Evolutionary conservation across 2,888 invertebrate genomes (phyloP), one percentile per base, ranked within the genome.

Genomic region (Nomada ferruginata): DNA sequence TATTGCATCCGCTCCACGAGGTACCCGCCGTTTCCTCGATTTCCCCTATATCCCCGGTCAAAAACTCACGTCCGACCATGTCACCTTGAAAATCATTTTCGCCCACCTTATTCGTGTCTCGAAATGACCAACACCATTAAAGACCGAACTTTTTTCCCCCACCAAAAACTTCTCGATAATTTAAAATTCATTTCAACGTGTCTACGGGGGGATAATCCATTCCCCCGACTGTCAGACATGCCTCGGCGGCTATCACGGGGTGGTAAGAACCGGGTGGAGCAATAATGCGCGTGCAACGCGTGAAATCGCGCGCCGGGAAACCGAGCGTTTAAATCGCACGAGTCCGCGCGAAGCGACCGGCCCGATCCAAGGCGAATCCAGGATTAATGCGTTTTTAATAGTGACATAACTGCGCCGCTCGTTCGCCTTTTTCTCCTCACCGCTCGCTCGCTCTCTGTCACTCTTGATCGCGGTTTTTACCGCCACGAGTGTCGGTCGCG

Each of bases 361-460:
- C 61, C 63, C 84, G 87, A 82, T 81, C 75, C 82, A 69, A 75
- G 70, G 77, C 83, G 78, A 89, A 90, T 91, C 89, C 84, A 85
- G 88, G 87, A 92, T 92, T 91, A 91, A 92, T 92, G 91, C 86
- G 90, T 90, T 92, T 92, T 92, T 92, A 92, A 92, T 92, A 91
- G 90, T 91, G 90, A 90, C 90, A 89, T 89, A 89, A 90, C 89
- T 85, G 83, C 87, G 72, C 79, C 70, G 76, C 82, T 79, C 80
- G 66, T 76, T 75, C 83, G 77, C 47, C 61, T 29, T 63, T 50
- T 5, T 26, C 29, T 57, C 69, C 13, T 26, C 20, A 52, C 29
- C 29, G 20, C 26, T 7, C 11, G 57, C 59, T 18, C 13, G 36
- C 47, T 55, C 23, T 26, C 10, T 7, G 10, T 26, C 26, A 18